Evolutionary conservation across 2,113 vertebrate genomes (phyloP), one percentile per base, ranked within the genome.

Genomic region (Diglossa brunneiventris): DNA sequence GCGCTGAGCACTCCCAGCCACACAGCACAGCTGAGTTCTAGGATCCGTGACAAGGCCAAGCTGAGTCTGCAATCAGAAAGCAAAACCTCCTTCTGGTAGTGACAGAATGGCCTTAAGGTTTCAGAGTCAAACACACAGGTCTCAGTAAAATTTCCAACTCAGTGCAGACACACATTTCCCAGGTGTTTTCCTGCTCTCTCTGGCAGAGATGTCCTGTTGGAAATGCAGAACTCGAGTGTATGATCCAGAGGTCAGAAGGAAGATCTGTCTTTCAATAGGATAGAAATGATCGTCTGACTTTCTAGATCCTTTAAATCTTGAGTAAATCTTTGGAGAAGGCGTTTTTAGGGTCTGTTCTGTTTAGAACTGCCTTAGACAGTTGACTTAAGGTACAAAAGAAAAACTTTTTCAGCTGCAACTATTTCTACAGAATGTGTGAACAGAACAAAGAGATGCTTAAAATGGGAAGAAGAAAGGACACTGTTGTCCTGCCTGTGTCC

Each of bases 181-280:
- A 0, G 1, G 10, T 66, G 2, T 27, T 53, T 37, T 33, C 27
- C 37, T 81, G 24, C 10, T 52, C 1, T 0, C 24, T 14, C 6
- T 14, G 55, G 35, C 52, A 88, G 41, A n/a, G 31, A 31, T 35
- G 13, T 42, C 41, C 50, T 70, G 55, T 8, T 73, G 74, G 39
- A 87, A 77, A 84, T 30, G 42, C 55, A 59, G 28, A 27, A 53
- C 13, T 49, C 0, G 1, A 76, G 21, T 10, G 3, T 21, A 15
- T 4, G 16, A 39, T 41, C 22, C 47, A 21, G 39, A 82, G 33
- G 19, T 59, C 58, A 80, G 58, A 76, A 68, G 49, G 15, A 83
- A 37, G 10, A 73, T 58, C 33, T 10, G 6, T 28, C 15, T 90
- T 89, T 70, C 35, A 59, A 13, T 4, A 44, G 26, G 41, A 56